A percentile compares a stretch with the other conserved stretches of the same genome.
phyloP scores from a whole-genome alignment of 2,797 vertebrate species.

The Emydoidea blandingii region DNA sequence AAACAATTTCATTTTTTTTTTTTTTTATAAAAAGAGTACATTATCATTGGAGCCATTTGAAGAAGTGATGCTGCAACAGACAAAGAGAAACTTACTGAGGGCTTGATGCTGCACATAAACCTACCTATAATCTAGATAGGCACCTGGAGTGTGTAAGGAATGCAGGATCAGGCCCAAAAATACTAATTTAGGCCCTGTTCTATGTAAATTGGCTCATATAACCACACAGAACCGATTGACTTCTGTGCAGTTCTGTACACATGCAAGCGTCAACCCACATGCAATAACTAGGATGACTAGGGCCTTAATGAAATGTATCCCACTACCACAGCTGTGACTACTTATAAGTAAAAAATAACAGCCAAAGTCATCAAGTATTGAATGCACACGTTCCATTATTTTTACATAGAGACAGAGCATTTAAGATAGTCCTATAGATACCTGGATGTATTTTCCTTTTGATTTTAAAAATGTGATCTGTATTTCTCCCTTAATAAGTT shows the following conservation, averaged over 20 bases:
- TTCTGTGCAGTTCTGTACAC: not conserved
- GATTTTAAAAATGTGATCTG: not conserved
- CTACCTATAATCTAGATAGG: not conserved
- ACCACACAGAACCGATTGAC: not conserved
- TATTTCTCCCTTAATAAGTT: not conserved
- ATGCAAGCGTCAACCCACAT: not conserved
- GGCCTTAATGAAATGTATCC: conserved; percentile 32
- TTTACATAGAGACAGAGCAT: not conserved
- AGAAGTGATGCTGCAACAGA: not conserved
- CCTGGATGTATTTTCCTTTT: not conserved
- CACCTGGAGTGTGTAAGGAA: not conserved
- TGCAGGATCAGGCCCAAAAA: not conserved
- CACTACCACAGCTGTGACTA: not conserved
- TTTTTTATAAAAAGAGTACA: not conserved
- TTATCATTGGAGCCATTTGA: not conserved
- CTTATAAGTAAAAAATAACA: not conserved
- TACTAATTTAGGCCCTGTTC: not conserved
- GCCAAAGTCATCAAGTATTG: not conserved
- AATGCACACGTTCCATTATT: not conserved
- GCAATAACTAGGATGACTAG: not conserved
- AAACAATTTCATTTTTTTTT: not conserved
- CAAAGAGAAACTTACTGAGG: not conserved
- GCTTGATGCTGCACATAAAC: not conserved
- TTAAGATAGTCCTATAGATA: not conserved
- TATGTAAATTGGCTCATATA: not conserved